Base-by-base conservation (phyloP, 2,113 vertebrate species). In the Cyanoderma ruficeps region DNA sequence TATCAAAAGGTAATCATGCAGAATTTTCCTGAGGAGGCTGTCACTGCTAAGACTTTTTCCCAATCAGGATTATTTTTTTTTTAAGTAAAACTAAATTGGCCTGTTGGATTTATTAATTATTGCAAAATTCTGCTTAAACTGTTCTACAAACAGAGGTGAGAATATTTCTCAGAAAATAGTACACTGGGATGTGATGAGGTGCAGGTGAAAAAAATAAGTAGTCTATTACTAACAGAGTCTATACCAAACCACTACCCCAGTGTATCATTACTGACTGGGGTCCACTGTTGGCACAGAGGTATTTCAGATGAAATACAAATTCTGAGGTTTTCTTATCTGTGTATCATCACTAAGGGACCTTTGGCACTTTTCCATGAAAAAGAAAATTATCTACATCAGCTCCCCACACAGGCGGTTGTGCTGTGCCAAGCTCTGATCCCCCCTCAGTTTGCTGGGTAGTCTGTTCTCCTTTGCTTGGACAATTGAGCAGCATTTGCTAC, bases 401-500 rank as follows among this genome's bases (percentile, higher is more conserved):
- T 76, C 11, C 39, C n/a, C 39, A 44, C 61, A 41, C 12, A 64
- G 37, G 13, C 59, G 57, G 2, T 19, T 56, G 50, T 41, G 24
- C 15, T 92, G 41, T 64, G 72, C 80, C n/a, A 49, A 81, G 25
- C 9, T 75, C 7, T 19, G 2, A 17, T 89, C 60, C 56, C 23
- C 52, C 2, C 2, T 5, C 31, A 33, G 70, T 46, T 68, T 50
- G 27, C 23, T 59, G 35, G 7, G 14, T 65, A 61, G 7, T 55
- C 60, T 75, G 13, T 59, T 91, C 65, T 52, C 11, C 23, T 82
- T 75, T 78, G 33, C 90, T 79, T 89, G 92, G 92, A 84, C 87
- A 76, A 87, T 72, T 87, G 87, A 94, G 57, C 81, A 87, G n/a
- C 65, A 68, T 94, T 91, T 89, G 39, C 65, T 94, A 39, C 42